Conservation (phyloP, 2,888 invertebrate genomes). For the Cheilosia vernalis region DNA sequence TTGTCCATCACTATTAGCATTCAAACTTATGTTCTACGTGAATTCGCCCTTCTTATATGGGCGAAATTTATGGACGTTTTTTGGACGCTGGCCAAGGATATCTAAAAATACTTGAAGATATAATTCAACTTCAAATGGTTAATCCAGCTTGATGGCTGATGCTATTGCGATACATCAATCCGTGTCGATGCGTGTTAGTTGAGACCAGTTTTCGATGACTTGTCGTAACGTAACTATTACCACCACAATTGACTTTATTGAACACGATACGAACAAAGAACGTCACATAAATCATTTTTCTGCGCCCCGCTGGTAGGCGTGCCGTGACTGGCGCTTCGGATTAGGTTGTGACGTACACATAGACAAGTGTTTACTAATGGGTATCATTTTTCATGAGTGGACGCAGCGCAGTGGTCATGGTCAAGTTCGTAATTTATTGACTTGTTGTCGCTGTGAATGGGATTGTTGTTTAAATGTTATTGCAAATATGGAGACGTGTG, state of each 20-base stretch:
- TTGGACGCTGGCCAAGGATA: not conserved
- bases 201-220: constrained; percentile 40
- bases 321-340: constrained; percentile 9
- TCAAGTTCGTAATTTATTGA: constrained; percentile 55
- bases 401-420: constrained; percentile 35
- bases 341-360: constrained; percentile 17
- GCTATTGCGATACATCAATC: constrained; percentile 54
- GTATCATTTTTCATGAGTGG: constrained; percentile 40
- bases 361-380: constrained; percentile 66
- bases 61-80: not conserved
- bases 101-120: constrained; percentile 29
- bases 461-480: constrained; percentile 33
- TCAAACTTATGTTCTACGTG: constrained; percentile 15
- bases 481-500: not conserved
- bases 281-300: constrained; percentile 61
- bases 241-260: constrained; percentile 25
- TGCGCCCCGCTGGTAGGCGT: constrained; percentile 39
- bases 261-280: constrained; percentile 28
- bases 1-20: constrained; percentile 15
- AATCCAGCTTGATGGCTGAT: constrained; percentile 32
- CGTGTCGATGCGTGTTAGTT: constrained; percentile 5
- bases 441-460: constrained; percentile 25
- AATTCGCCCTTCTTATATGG: constrained; percentile 2
- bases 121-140: constrained; percentile 34
- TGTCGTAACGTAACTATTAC: constrained; percentile 12